These are phyloP conservation scores for Rattus rattus DNA, from an alignment of 2,113 vertebrate genomes.

Conservation along the genomic window DNA sequence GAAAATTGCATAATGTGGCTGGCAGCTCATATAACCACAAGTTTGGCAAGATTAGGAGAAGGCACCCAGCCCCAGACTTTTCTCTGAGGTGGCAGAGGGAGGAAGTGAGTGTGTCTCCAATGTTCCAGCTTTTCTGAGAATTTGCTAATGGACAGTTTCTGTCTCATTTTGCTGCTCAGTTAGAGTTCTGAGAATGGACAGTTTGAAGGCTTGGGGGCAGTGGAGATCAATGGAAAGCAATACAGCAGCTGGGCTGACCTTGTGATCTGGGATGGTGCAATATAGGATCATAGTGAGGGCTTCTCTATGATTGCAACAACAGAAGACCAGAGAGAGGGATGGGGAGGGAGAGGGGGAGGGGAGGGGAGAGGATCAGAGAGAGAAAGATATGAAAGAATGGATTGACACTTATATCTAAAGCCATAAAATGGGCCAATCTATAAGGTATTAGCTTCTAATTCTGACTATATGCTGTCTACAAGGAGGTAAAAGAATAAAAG, in stretches of 20 bases:
- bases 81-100: not conserved
- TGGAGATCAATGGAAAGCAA: not conserved
- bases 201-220: not conserved
- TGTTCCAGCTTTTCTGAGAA: not conserved
- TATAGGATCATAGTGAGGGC: not conserved
- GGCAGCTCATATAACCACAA: not conserved
- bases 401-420: not conserved
- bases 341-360: no score
- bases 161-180: not conserved
- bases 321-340: not conserved
- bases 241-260: no score
- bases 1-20: not conserved
- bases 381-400: not conserved
- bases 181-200: not conserved
- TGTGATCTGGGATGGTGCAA: no score
- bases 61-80: no score
- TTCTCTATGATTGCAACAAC: not conserved
- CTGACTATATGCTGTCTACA: not conserved
- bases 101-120: not conserved
- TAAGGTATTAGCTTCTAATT: not conserved
- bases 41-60: not conserved
- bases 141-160: not conserved
- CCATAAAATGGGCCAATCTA: not conserved
- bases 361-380: not conserved
- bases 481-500: not conserved